Evolutionary conservation across 2,888 invertebrate genomes (phyloP).

Genomic region (Tenthredo notha): DNA sequence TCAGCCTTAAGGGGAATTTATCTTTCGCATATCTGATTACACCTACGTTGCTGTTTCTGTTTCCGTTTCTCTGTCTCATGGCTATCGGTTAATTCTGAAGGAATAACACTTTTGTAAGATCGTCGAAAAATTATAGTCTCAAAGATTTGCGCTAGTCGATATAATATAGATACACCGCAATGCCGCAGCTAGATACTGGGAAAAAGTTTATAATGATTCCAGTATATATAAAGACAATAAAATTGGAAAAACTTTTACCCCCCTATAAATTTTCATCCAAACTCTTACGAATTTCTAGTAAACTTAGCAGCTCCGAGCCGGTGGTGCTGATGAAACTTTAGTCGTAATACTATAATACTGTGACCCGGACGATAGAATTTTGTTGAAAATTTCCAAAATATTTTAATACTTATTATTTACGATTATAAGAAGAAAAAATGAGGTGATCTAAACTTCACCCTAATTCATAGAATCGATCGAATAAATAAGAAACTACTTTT

Average conservation of each 20-base stretch:
- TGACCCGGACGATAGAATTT: slow-evolving; percentile 36
- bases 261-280: slow-evolving; percentile 42
- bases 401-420: background rate
- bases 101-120: background rate
- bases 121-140: background rate
- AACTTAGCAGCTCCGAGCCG: background rate
- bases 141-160: background rate
- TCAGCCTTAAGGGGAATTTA: slow-evolving; percentile 11
- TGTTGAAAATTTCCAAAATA: background rate
- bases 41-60: background rate
- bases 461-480: background rate
- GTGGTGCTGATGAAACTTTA: slow-evolving; percentile 44
- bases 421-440: background rate
- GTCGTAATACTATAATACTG: background rate
- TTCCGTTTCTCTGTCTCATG: background rate
- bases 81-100: background rate
- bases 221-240: slow-evolving; percentile 39
- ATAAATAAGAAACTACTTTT: slow-evolving; percentile 10
- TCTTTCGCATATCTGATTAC: slow-evolving; percentile 46
- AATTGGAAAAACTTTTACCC: slow-evolving; percentile 39
- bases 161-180: background rate
- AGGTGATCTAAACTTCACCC: background rate
- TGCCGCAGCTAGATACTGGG: slow-evolving; percentile 12
- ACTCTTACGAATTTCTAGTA: slow-evolving; percentile 29
- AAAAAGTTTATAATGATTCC: slow-evolving; percentile 17